Evolutionary conservation across 2,797 vertebrate species (phyloP).

Genomic region (Poliocrania exsul): DNA sequence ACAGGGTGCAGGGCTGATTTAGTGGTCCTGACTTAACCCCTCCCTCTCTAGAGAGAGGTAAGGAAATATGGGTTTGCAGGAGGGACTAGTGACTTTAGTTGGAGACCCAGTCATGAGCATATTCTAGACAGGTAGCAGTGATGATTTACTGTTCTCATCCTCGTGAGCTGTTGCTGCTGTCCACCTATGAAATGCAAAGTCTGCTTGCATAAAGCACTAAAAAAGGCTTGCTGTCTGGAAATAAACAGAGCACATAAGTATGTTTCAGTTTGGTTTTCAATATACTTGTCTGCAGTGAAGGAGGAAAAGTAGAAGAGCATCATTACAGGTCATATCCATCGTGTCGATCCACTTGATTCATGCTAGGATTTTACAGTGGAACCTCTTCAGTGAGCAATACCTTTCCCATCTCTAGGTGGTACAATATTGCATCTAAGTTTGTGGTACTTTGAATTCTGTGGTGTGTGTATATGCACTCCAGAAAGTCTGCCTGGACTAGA

Average conservation of each 20-base stretch:
- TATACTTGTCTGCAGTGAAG: not conserved
- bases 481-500: not conserved
- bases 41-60: not conserved
- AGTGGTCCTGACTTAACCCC: conserved; percentile 64
- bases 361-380: not conserved
- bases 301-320: not conserved
- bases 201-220: not conserved
- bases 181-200: not conserved
- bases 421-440: not conserved
- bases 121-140: not conserved
- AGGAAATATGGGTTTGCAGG: not conserved
- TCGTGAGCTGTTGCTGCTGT: not conserved
- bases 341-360: not conserved
- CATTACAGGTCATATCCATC: not conserved
- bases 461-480: not conserved
- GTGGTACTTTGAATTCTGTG: not conserved
- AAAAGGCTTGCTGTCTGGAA: not conserved
- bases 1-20: conserved; percentile 3
- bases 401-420: not conserved
- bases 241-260: not conserved
- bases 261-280: not conserved
- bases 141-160: not conserved
- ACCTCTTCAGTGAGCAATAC: not conserved
- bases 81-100: not conserved
- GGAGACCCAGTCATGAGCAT: not conserved